Percentiles rank a stretch among this genome's conserved stretches.
Evolutionary conservation across 1,140 invertebrate genomes (phyloP).

Genomic region (Sipha flava): DNA sequence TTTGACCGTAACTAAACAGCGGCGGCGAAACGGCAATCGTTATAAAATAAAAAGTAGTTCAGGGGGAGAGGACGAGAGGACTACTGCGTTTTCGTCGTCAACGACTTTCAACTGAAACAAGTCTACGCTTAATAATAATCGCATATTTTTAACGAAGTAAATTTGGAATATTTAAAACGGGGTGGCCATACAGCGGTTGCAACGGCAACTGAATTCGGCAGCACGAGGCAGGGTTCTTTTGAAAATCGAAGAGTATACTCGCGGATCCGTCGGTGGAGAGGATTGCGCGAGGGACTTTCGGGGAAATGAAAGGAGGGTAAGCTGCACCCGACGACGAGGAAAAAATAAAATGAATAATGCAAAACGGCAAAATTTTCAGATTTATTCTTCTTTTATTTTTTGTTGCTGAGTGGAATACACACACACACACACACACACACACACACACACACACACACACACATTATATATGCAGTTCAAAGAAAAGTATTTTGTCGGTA

Average conservation of each 20-base stretch:
- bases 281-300: too few species aligned
- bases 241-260: neutral
- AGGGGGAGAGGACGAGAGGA: neutral
- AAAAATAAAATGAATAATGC: slow-evolving; percentile 22
- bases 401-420: neutral
- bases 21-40: neutral
- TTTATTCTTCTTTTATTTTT: slow-evolving; percentile 17
- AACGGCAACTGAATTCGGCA: neutral
- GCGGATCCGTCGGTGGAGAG: neutral
- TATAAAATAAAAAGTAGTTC: neutral
- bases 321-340: neutral
- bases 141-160: neutral
- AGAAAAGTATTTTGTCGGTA: neutral
- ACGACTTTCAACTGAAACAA: too few species aligned
- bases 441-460: neutral
- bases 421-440: neutral
- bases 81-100: too few species aligned
- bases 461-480: neutral
- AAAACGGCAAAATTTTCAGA: neutral
- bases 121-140: neutral
- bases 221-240: neutral
- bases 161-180: neutral
- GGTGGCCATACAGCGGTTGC: too few species aligned
- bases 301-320: too few species aligned
- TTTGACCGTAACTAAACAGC: slow-evolving; percentile 7